phyloP scores from a whole-genome alignment of 1,140 invertebrate genomes.

The Akabosia matsudoensis region DNA sequence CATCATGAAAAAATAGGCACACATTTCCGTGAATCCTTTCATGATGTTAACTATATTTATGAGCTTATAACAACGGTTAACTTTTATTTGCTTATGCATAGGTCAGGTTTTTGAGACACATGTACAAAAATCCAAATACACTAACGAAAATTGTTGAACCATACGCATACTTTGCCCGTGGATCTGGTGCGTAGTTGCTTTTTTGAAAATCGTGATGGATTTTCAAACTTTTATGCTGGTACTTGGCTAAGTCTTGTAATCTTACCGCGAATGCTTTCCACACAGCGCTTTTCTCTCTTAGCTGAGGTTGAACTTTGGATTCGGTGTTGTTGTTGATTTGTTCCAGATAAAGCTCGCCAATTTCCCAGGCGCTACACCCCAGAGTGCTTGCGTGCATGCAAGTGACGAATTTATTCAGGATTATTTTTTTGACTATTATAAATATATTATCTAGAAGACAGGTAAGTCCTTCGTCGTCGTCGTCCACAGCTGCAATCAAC shows the following conservation, averaged over 20 bases:
- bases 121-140: neutral
- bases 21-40: no score
- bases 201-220: slow-evolving; percentile 13
- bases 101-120: neutral
- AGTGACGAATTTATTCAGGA: neutral
- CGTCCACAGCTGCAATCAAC: neutral
- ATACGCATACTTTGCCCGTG: neutral
- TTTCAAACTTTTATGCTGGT: neutral
- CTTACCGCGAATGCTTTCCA: neutral
- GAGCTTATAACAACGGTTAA: neutral
- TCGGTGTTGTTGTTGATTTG: neutral
- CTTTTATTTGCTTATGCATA: neutral
- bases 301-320: neutral
- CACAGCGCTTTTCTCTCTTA: neutral
- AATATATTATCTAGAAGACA: neutral
- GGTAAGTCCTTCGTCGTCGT: neutral
- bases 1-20: no score
- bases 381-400: neutral
- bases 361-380: neutral
- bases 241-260: neutral
- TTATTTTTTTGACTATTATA: neutral
- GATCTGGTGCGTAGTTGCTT: neutral
- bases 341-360: neutral
- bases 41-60: neutral
- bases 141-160: neutral